These are phyloP conservation scores for Trachymyrmex cornetzi DNA, from an alignment of 1,140 invertebrate genomes.

Conservation along the genomic window DNA sequence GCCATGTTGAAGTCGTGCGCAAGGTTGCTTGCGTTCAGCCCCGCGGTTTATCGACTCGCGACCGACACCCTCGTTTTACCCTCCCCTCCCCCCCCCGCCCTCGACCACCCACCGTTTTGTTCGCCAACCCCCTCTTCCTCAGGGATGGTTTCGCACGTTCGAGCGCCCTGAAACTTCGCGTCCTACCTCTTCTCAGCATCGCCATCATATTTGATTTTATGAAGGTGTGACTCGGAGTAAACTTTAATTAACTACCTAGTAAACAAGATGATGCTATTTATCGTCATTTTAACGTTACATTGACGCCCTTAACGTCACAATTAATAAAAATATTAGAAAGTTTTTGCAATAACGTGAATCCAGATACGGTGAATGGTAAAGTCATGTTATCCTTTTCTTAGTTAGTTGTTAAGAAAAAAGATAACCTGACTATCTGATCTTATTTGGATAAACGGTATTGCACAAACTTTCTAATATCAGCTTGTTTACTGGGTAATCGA, in stretches of 20 bases:
- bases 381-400: too few relatives aligned
- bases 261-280: too few relatives aligned
- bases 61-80: conserved; percentile 80
- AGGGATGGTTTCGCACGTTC: background rate
- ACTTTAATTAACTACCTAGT: background rate
- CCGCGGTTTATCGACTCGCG: conserved; percentile 83
- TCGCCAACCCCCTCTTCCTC: conserved; percentile 48
- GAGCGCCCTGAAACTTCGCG: background rate
- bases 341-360: too few relatives aligned
- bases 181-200: background rate
- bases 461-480: too few relatives aligned
- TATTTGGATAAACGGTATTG: too few relatives aligned
- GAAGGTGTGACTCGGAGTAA: background rate
- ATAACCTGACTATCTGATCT: too few relatives aligned
- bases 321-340: too few relatives aligned
- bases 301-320: too few relatives aligned
- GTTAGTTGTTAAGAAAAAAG: too few relatives aligned
- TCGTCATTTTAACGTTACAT: too few relatives aligned
- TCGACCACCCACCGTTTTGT: conserved; percentile 1
- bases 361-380: too few relatives aligned
- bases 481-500: background rate
- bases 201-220: background rate
- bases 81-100: conserved; percentile 33
- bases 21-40: conserved; percentile 80
- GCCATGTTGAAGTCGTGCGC: conserved; percentile 84